Conservation (phyloP, 2,888 invertebrate genomes). For the Tholera decimalis region DNA sequence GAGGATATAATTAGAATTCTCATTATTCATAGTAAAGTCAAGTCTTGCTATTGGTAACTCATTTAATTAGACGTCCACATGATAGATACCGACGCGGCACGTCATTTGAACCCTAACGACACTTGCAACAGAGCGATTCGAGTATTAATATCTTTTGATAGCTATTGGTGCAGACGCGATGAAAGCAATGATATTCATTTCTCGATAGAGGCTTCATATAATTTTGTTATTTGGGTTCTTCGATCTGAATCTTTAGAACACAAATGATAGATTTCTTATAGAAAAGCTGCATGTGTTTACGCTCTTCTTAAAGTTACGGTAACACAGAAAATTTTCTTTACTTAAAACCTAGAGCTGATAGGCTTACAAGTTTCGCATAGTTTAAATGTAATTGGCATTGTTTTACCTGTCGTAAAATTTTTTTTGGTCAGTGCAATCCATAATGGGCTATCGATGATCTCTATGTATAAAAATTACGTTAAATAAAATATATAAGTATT, state of each 20-base stretch:
- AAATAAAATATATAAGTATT: background rate
- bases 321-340: no score
- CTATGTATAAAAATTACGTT: background rate
- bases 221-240: background rate
- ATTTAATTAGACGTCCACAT: slow-evolving; percentile 54
- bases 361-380: no score
- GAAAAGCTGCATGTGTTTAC: no score
- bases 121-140: slow-evolving; percentile 48
- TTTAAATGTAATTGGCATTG: no score
- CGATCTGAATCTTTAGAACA: background rate
- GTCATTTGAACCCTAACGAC: slow-evolving; percentile 52
- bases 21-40: slow-evolving; percentile 33
- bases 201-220: background rate
- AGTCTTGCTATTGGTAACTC: slow-evolving; percentile 32
- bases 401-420: no score
- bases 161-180: slow-evolving; percentile 4
- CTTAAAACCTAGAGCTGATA: no score
- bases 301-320: no score
- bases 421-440: no score
- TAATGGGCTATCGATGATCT: no score
- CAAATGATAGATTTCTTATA: no score
- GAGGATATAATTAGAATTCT: slow-evolving; percentile 43
- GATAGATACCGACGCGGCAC: slow-evolving; percentile 51
- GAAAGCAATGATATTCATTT: slow-evolving; percentile 24
- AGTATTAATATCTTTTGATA: slow-evolving; percentile 42